Conservation (phyloP, 2,888 invertebrate species). For the Stegana nigrithorax region DNA sequence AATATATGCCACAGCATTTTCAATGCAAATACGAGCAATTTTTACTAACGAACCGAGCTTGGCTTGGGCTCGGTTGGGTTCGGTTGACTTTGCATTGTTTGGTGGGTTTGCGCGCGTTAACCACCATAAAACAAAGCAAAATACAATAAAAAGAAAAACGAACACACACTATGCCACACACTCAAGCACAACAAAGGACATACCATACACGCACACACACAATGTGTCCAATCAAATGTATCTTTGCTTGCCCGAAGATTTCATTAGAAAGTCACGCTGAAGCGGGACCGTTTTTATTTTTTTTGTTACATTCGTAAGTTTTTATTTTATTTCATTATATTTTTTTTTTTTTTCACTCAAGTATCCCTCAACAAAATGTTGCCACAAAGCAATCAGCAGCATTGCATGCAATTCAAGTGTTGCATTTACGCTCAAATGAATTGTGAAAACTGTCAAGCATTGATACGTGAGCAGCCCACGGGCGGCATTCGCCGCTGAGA, state of each 20-base stretch:
- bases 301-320: too few species aligned
- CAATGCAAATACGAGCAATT: slow-evolving; percentile 43
- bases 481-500: background rate
- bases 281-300: background rate
- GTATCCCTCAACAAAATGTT: background rate
- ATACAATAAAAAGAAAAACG: too few species aligned
- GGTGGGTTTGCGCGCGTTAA: background rate
- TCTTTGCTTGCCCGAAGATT: background rate
- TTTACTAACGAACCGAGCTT: slow-evolving; percentile 3
- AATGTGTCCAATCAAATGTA: slow-evolving; percentile 10
- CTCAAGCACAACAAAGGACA: background rate
- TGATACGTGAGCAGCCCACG: background rate
- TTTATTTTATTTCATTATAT: background rate
- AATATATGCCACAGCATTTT: too few species aligned
- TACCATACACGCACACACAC: background rate
- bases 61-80: background rate
- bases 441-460: background rate
- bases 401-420: slow-evolving; percentile 9
- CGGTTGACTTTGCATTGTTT: background rate
- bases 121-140: too few species aligned
- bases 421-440: slow-evolving; percentile 26
- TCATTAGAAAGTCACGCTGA: slow-evolving; percentile 8
- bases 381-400: slow-evolving; percentile 10
- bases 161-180: too few species aligned
- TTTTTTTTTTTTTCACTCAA: background rate